Percentiles rank a stretch among this genome's conserved stretches.
phyloP scores from a whole-genome alignment of 1,140 invertebrate species.

The Drosophila mauritiana region DNA sequence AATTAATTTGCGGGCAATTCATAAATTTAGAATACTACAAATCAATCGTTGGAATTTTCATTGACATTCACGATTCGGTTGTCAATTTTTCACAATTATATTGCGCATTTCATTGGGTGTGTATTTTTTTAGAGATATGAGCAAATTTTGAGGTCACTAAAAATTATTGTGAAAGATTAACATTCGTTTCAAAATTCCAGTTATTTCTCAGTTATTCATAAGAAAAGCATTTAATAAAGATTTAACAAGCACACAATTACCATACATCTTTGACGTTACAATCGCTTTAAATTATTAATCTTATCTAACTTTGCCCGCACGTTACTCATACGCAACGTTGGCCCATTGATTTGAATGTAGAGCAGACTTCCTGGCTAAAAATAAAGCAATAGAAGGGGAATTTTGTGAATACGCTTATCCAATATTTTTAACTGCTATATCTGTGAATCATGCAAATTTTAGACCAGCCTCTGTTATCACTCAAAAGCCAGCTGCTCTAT shows the following conservation, averaged over 20 bases:
- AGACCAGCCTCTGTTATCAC: slow-evolving; percentile 8
- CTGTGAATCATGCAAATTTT: slow-evolving; percentile 12
- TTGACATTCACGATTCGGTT: slow-evolving; percentile 34
- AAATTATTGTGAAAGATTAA: not conserved
- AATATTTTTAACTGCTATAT: not conserved
- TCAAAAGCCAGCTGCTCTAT: not conserved
- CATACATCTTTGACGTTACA: not conserved
- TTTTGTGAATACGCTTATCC: slow-evolving; percentile 1
- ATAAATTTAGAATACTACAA: slow-evolving; percentile 41
- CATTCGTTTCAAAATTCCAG: not conserved
- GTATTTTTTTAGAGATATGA: slow-evolving; percentile 4
- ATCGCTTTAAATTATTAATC: not conserved
- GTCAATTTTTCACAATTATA: slow-evolving; percentile 30
- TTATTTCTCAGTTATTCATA: slow-evolving; percentile 2
- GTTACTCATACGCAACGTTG: slow-evolving; percentile 49
- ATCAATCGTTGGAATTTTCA: slow-evolving; percentile 28
- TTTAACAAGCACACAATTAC: not conserved
- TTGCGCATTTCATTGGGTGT: not conserved
- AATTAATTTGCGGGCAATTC: not conserved
- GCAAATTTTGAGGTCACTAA: not conserved
- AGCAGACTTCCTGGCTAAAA: not conserved
- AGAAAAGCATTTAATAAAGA: not conserved
- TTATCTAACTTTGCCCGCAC: not conserved
- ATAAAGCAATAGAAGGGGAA: slow-evolving; percentile 1
- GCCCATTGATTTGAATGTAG: slow-evolving; percentile 1